Base-by-base conservation (phyloP, 2,888 invertebrate genomes). In the Megastigmus dorsalis region DNA sequence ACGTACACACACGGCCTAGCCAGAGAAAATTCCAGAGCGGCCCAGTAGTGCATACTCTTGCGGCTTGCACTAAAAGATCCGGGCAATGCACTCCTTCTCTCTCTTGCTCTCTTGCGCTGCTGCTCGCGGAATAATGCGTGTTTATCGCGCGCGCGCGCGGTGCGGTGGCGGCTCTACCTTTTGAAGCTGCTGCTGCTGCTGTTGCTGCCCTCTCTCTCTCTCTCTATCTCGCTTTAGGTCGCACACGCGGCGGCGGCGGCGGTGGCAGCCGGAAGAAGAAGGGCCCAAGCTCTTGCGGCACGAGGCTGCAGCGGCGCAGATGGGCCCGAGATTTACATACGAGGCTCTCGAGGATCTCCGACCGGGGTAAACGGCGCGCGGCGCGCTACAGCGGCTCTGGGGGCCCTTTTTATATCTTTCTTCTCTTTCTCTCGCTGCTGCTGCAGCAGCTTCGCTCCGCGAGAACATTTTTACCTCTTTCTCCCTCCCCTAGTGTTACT, bases 91-190 rank as follows among this genome's bases (percentile, higher is more conserved):
- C 36, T 55, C 23, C n/a, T 18, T 9, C 20, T 36, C 10, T n/a
- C n/a, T n/a, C n/a, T n/a, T n/a, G n/a, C n/a, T n/a, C n/a, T n/a
- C 36, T 15, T 55, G 36, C 13, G 54, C 54, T 52, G 54, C 54
- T 4, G 5, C 52, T 68, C 73, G 78, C 70, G 77, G 77, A 80
- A 80, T 79, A 80, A 80, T 80, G 79, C 79, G 77, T 80, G 79
- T 79, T 80, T 80, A 80, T 80, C 79, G 77, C 77, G 77, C 78
- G 75, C 79, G 79, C 79, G 77, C 77, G 77, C 78, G 75, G 76
- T 74, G 77, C 30, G 33, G 69, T 41, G 62, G 60, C 79, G 79
- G 78, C 78, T 66, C 74, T 23, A 71, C 79, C 54, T 78, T 80
- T 80, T 80, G 78, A 80, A 77, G 78, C 54, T 41, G 36, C 55